These are phyloP conservation scores for Hypomecis atomaria DNA, from an alignment of 2,888 invertebrate genomes.

Conservation along the genomic window DNA sequence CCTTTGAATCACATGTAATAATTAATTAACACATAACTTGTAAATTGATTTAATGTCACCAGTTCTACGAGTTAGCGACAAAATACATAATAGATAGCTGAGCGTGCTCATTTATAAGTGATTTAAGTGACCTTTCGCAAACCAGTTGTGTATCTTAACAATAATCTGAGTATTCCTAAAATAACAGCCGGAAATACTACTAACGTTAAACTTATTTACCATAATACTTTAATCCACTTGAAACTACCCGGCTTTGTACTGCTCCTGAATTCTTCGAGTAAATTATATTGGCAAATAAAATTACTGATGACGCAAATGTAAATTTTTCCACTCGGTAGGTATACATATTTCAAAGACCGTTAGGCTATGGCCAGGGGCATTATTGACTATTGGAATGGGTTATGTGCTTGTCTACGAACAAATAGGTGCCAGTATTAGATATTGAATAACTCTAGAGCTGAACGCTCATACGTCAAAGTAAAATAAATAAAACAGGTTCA, in stretches of 20 bases:
- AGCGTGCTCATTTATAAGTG: constrained; percentile 1
- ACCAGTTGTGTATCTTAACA: constrained; percentile 20
- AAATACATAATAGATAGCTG: constrained; percentile 1
- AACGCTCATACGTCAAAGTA: too few relatives aligned
- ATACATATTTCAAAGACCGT: neutral
- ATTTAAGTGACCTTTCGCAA: constrained; percentile 25
- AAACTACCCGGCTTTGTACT: neutral
- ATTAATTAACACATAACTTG: too few relatives aligned
- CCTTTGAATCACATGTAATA: too few relatives aligned
- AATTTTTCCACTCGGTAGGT: neutral
- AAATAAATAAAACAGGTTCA: too few relatives aligned
- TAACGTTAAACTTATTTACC: constrained; percentile 9
- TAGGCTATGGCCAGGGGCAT: neutral
- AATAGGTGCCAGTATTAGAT: too few relatives aligned
- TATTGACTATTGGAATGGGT: too few relatives aligned
- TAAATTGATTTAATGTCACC: too few relatives aligned
- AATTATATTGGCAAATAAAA: neutral
- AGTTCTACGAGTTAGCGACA: too few relatives aligned
- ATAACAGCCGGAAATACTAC: constrained; percentile 21
- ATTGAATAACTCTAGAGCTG: too few relatives aligned
- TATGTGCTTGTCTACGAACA: too few relatives aligned
- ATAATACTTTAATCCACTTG: constrained; percentile 14
- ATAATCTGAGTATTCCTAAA: constrained; percentile 14
- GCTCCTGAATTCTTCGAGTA: neutral
- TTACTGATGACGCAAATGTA: neutral